phyloP scores from a whole-genome alignment of 2,797 vertebrate species.

The Neosilurus hyrtlii region DNA sequence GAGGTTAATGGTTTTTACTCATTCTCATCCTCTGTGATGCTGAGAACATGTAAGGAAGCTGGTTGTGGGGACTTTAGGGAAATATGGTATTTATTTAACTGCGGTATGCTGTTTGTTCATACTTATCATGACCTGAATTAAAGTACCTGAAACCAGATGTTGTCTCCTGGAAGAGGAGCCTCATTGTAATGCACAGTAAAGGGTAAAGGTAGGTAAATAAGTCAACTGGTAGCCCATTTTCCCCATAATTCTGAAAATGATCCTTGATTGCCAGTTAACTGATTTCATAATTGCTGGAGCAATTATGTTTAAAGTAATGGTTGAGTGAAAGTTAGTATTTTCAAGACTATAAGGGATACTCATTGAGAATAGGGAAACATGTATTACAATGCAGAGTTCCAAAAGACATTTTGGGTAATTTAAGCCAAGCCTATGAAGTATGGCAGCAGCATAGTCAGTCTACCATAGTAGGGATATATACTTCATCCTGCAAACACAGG shows the following conservation, averaged over 20 bases:
- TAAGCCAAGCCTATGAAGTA: not conserved
- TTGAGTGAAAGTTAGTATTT: not conserved
- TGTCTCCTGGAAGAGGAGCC: slow-evolving; percentile 26
- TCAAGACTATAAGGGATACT: not conserved
- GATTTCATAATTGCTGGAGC: not conserved
- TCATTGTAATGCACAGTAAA: slow-evolving; percentile 12
- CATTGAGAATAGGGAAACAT: slow-evolving; percentile 8
- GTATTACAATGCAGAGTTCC: not conserved
- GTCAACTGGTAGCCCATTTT: slow-evolving; percentile 24
- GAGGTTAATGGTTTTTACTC: not conserved
- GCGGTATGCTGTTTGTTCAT: slow-evolving; percentile 20
- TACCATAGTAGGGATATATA: not conserved
- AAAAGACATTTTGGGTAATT: slow-evolving; percentile 10
- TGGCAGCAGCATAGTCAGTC: not conserved
- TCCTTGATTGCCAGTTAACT: not conserved
- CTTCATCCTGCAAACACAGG: not conserved
- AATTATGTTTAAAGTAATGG: not conserved
- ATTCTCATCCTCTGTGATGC: not conserved
- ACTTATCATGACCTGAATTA: slow-evolving; percentile 40
- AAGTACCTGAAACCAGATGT: slow-evolving; percentile 50
- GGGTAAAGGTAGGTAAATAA: slow-evolving; percentile 26
- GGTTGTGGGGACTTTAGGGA: slow-evolving; percentile 51
- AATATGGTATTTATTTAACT: slow-evolving; percentile 52
- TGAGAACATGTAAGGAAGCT: slow-evolving; percentile 50
- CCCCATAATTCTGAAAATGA: slow-evolving; percentile 4